phyloP scores from a whole-genome alignment of 2,113 vertebrate genomes.

The Oncorhynchus clarkii region DNA sequence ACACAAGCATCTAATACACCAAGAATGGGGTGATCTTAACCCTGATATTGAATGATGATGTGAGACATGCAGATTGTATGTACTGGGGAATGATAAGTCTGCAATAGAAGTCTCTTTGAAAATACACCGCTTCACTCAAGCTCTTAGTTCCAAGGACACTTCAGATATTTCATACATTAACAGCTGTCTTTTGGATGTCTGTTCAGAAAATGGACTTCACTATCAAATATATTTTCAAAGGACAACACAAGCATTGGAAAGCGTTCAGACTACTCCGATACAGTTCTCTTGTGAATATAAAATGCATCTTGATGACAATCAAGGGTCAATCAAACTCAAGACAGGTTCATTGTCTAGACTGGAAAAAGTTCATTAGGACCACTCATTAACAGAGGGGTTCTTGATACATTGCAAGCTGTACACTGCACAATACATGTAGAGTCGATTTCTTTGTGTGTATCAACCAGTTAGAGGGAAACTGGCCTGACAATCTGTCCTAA shows the following conservation, averaged over 20 bases:
- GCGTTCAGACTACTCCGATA: background rate
- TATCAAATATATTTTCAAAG: slow-evolving; percentile 61
- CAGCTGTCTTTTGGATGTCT: slow-evolving; percentile 10
- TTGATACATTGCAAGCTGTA: background rate
- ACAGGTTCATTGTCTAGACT: background rate
- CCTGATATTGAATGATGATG: slow-evolving; percentile 1
- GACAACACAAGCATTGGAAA: background rate
- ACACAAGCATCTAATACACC: slow-evolving; percentile 16
- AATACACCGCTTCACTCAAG: background rate
- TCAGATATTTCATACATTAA: slow-evolving; percentile 46
- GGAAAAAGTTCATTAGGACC: too few relatives aligned
- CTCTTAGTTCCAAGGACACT: slow-evolving; percentile 30
- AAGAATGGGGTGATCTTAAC: slow-evolving; percentile 10
- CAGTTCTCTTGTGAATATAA: too few relatives aligned
- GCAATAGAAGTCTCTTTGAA: background rate
- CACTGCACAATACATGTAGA: background rate
- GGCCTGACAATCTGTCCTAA: background rate
- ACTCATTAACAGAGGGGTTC: background rate
- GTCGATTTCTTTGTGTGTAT: background rate
- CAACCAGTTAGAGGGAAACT: background rate
- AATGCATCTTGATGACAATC: slow-evolving; percentile 58
- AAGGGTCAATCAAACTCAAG: slow-evolving; percentile 13
- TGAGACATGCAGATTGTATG: background rate
- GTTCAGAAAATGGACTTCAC: slow-evolving; percentile 39
- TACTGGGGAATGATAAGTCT: background rate